Evolutionary conservation across 1,140 invertebrate species (phyloP), one percentile per base, ranked within the genome.

Genomic region (Zaprionus vittiger): DNA sequence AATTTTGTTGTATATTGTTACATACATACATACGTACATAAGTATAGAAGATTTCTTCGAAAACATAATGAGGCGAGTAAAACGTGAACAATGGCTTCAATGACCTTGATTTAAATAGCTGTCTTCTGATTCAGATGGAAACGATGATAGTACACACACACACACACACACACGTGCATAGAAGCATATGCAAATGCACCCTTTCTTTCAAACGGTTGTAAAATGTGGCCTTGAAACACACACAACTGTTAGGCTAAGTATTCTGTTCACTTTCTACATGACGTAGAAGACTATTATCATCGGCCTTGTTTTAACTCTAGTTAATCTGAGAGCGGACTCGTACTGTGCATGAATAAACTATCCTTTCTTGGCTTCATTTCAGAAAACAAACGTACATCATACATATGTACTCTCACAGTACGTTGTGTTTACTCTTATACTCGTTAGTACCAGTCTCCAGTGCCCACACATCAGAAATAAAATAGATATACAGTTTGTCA

Each of bases 141-240:
- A 47, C 9, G n/a, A 47, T 47, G 41, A 47, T 17, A 47, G 41
- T 47, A 47, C 15, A 15, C 14, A n/a, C 14, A 41, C 15, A 15
- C 38, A 41, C 38, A 44, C 41, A 47, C n/a, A 9, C n/a, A 44
- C n/a, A n/a, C n/a, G n/a, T 17, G n/a, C 41, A 47, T 9, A 17
- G n/a, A 47, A 47, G 41, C 41, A 20, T 47, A 47, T 47, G 41
- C 41, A 47, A 47, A 47, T 47, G 41, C n/a, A 47, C 41, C 41
- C 41, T 47, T 47, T 47, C n/a, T 47, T 41, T 47, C 41, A 47
- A 47, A 47, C 7, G 41, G 41, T 17, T 47, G 41, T 47, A 9
- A 47, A 47, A 17, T 47, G 6, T 20, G 41, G 7, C 41, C 41
- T 47, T 47, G 41, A 47, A 47, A 47, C 6, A 47, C 6, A 47